A percentile compares a stretch with the other conserved stretches of the same genome.
Conservation (phyloP, 2,888 invertebrate species). For the Luperina nickerlii region DNA sequence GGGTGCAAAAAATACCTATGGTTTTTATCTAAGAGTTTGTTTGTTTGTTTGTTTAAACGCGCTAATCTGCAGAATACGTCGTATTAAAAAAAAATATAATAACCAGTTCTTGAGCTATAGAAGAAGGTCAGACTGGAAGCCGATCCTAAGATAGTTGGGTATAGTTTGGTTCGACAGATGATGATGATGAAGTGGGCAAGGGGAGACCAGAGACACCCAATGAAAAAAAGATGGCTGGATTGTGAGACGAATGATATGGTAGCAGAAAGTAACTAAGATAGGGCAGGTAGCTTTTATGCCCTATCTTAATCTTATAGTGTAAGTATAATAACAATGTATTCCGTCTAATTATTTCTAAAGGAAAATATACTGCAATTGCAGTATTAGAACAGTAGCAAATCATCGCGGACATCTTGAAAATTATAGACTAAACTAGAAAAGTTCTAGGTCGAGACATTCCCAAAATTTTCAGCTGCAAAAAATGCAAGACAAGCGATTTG, state of each 20-base stretch:
- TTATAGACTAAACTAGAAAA: no score
- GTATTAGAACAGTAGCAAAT: no score
- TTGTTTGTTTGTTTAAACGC: no score
- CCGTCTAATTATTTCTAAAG: slow-evolving; percentile 6
- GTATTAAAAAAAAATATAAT: no score
- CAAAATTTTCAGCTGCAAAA: no score
- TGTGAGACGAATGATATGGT: not conserved
- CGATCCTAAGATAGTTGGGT: not conserved
- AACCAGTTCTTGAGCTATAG: no score
- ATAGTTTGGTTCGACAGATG: not conserved
- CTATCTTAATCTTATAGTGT: no score
- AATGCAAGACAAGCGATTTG: no score
- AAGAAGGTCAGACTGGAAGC: not conserved
- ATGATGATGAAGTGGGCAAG: not conserved
- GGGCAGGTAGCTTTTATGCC: not conserved
- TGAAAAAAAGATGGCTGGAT: not conserved
- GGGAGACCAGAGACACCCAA: not conserved
- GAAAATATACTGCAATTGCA: not conserved
- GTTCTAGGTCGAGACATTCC: no score
- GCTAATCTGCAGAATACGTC: no score
- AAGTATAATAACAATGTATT: no score
- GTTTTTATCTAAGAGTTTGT: not conserved
- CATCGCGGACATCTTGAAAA: no score
- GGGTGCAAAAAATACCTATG: slow-evolving; percentile 24
- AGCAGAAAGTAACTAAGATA: not conserved